Evolutionary conservation across 2,888 invertebrate genomes (phyloP), one percentile per base, ranked within the genome.

Genomic region (Apamea sordens): DNA sequence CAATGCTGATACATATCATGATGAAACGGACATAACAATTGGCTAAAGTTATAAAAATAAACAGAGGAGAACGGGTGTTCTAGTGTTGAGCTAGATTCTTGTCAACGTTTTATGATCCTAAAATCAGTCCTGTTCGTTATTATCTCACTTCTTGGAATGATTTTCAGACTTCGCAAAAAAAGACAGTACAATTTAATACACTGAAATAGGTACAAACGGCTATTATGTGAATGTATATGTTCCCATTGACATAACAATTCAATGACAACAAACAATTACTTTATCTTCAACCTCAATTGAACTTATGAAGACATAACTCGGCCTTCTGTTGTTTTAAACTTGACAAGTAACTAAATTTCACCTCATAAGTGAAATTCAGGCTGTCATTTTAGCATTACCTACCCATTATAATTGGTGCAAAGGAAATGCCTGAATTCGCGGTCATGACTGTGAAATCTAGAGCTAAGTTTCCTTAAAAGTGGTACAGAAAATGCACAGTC

Each of bases 11-110:
- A 79, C 63, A 63, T 73, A 73, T 83, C 56, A 64, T 84, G 76
- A 74, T 64, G 84, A 79, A 88, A 88, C 67, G 41, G n/a, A 80
- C 71, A 68, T 67, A 76, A 79, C 64, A 77, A 88, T 86, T 79
- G 79, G 68, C 77, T 77, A 59, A 79, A 87, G 88, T 81, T 86
- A 81, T 88, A 84, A 88, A 87, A 87, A 41, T 74, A 76, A 88
- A 64, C 87, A 84, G 79, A 86, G 79, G 84, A 50, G 88, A 87
- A 88, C 87, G 80, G 15, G 11, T 77, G 86, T 73, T 53, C 77
- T 69, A 73, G 61, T 76, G 76, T 63, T 79, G 73, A 80, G 70
- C 80, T 83, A 88, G 80, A 88, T 83, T 86, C 75, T 80, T 81
- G 73, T 79, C 61, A 75, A 41, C 53, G 24, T 73, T 75, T 84